Percentiles rank a stretch among this genome's conserved stretches.
These are phyloP conservation scores for Vimba vimba DNA, from an alignment of 2,113 vertebrate species.

Conservation along the genomic window DNA sequence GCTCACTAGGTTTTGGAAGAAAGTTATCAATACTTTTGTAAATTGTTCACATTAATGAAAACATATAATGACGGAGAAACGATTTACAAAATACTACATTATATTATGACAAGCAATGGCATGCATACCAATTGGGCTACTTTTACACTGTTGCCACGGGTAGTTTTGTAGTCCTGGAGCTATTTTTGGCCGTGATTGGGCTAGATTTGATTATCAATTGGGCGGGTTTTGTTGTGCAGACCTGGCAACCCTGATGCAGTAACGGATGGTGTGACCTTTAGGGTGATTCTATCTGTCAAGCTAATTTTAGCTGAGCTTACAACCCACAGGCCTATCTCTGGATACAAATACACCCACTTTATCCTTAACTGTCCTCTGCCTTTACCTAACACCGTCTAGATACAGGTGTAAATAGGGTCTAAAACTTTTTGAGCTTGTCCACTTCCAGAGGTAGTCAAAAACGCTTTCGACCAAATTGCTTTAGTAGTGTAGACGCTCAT, in stretches of 20 bases:
- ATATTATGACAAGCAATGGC: neutral
- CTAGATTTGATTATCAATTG: too few species aligned
- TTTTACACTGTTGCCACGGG: too few species aligned
- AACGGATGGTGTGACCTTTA: neutral
- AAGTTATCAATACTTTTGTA: neutral
- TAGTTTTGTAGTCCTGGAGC: too few species aligned
- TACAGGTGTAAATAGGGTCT: too few species aligned
- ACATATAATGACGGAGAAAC: neutral
- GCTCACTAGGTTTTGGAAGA: neutral
- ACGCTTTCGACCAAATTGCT: too few species aligned
- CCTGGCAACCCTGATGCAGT: neutral
- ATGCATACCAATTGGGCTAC: neutral
- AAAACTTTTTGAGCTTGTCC: too few species aligned
- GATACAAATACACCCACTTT: conserved; percentile 17
- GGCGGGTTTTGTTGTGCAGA: too few species aligned
- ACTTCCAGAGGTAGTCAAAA: too few species aligned
- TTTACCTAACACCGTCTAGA: conserved; percentile 2
- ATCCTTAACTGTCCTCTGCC: neutral
- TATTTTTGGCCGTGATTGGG: too few species aligned
- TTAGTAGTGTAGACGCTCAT: too few species aligned
- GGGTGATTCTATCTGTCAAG: neutral
- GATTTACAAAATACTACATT: neutral
- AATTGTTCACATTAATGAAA: neutral
- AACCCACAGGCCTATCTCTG: neutral
- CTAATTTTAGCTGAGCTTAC: conserved; percentile 50